A percentile compares a stretch with the other conserved stretches of the same genome.
phyloP scores from a whole-genome alignment of 2,888 invertebrate species.

The Leucoptera coffeella region DNA sequence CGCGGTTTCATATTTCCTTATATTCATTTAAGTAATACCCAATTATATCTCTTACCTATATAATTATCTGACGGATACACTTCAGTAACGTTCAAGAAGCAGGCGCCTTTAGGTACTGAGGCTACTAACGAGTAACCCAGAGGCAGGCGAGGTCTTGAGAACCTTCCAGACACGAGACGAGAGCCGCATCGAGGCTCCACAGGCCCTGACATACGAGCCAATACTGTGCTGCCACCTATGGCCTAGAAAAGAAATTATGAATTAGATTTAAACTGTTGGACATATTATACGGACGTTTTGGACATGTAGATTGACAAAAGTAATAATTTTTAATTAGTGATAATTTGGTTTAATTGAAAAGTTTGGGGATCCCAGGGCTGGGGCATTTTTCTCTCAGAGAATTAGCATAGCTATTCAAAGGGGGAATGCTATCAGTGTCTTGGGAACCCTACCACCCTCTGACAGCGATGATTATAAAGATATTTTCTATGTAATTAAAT shows the following conservation, averaged over 20 bases:
- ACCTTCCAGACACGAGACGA: constrained; percentile 77
- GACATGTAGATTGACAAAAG: too few relatives aligned
- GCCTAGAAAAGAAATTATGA: constrained; percentile 50
- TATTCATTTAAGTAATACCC: constrained; percentile 6
- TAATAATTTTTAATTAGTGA: too few relatives aligned
- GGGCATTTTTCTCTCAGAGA: too few relatives aligned
- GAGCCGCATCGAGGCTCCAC: constrained; percentile 48
- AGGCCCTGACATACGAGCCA: constrained; percentile 53
- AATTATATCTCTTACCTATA: constrained; percentile 57
- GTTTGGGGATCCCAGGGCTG: too few relatives aligned
- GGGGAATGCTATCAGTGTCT: too few relatives aligned
- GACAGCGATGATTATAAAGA: too few relatives aligned
- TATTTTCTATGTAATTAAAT: too few relatives aligned
- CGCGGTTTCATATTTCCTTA: constrained; percentile 1
- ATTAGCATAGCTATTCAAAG: too few relatives aligned
- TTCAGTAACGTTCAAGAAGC: constrained; percentile 81
- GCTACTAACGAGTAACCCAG: constrained; percentile 81
- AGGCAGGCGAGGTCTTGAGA: constrained; percentile 73
- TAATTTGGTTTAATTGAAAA: too few relatives aligned
- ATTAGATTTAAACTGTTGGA: too few relatives aligned
- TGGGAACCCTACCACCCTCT: too few relatives aligned
- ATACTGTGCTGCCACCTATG: constrained; percentile 79
- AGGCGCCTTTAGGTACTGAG: constrained; percentile 80
- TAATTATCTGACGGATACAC: constrained; percentile 75
- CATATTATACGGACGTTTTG: too few relatives aligned